phyloP scores from a whole-genome alignment of 2,113 vertebrate species.

The Myotis davidii region DNA sequence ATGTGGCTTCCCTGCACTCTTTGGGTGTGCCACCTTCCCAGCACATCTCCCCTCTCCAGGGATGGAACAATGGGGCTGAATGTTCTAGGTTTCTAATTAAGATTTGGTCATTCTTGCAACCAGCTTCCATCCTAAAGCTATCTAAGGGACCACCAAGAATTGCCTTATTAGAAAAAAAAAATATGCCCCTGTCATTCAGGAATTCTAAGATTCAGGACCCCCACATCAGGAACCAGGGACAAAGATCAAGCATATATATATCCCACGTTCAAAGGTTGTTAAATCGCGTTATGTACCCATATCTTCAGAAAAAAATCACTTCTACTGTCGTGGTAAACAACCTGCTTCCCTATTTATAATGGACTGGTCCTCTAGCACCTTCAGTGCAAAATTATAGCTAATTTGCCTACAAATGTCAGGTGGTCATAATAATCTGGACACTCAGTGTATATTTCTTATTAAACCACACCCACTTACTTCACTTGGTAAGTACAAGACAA shows the following conservation, averaged over 20 bases:
- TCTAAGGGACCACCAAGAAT: neutral
- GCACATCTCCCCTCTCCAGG: neutral
- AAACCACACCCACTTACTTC: neutral
- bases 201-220: neutral
- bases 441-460: neutral
- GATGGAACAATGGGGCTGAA: fast-evolving
- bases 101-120: neutral
- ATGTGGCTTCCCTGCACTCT: neutral
- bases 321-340: no score
- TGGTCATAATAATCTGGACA: no score
- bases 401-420: no score
- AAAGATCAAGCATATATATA: neutral
- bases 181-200: neutral
- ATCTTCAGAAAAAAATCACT: no score
- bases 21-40: fast-evolving
- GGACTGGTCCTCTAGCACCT: no score
- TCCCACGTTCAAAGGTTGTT: no score
- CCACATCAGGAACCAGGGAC: neutral
- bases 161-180: neutral
- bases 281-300: no score
- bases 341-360: no score
- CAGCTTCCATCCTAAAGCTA: neutral
- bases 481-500: neutral
- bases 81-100: neutral
- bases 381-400: no score